phyloP scores from a whole-genome alignment of 2,797 vertebrate genomes.

The Danio jaintianensis region DNA sequence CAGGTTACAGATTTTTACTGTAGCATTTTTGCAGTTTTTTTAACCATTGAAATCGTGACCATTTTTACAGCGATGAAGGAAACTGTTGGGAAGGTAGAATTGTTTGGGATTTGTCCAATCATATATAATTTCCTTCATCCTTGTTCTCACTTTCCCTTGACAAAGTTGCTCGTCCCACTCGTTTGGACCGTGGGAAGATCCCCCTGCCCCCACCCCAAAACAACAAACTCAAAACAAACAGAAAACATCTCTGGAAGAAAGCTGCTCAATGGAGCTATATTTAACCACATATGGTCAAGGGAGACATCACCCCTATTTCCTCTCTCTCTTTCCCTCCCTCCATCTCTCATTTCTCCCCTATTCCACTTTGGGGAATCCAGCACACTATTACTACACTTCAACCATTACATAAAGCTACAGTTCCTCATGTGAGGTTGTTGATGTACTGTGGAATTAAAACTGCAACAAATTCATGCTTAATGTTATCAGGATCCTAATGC shows the following conservation, averaged over 20 bases:
- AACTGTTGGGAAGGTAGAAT: not conserved
- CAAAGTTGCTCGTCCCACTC: not conserved
- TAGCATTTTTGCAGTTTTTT: too few relatives aligned
- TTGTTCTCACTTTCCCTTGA: conserved; percentile 5
- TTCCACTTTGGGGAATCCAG: conserved; percentile 16
- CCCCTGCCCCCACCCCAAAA: conserved; percentile 16
- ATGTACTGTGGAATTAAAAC: not conserved
- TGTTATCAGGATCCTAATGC: not conserved
- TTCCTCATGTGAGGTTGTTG: not conserved
- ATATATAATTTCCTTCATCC: not conserved
- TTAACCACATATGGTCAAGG: conserved; percentile 50
- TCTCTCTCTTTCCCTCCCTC: conserved; percentile 55
- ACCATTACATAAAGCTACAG: not conserved
- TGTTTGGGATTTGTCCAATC: conserved; percentile 25
- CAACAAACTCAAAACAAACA: conserved; percentile 58
- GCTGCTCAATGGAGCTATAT: conserved; percentile 50
- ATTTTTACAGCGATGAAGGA: not conserved
- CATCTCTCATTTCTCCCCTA: conserved; percentile 24
- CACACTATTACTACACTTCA: conserved; percentile 23
- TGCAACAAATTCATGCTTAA: not conserved
- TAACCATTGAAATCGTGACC: too few relatives aligned
- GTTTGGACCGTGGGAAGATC: conserved; percentile 61
- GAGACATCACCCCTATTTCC: conserved; percentile 33
- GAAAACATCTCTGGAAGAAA: conserved; percentile 51
- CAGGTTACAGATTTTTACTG: too few relatives aligned